Conservation (phyloP, 1,140 invertebrate genomes). For the Drosophila tristis region DNA sequence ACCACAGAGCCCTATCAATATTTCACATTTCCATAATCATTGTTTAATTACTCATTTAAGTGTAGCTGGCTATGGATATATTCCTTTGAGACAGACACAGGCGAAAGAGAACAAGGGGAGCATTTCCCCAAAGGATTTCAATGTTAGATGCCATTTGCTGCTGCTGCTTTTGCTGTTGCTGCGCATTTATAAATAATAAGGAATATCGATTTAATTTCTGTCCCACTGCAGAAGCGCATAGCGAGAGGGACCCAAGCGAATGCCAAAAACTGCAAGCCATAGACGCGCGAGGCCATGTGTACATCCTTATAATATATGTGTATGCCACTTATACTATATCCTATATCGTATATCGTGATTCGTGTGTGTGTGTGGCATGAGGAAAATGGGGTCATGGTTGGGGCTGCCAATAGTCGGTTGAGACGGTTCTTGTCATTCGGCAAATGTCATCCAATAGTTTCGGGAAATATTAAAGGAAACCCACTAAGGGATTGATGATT, state of each 20-base stretch:
- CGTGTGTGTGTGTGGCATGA: not conserved
- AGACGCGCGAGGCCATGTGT: not conserved
- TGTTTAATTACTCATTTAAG: slow-evolving; percentile 36
- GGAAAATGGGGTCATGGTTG: slow-evolving; percentile 56
- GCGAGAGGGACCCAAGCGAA: not conserved
- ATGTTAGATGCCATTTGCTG: not conserved
- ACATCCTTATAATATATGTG: slow-evolving; percentile 10
- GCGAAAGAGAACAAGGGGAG: slow-evolving; percentile 9
- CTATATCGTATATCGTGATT: too few relatives aligned
- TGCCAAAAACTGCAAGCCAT: slow-evolving; percentile 45
- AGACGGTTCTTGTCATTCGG: slow-evolving; percentile 4
- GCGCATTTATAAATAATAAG: slow-evolving; percentile 79
- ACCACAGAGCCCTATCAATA: slow-evolving; percentile 5
- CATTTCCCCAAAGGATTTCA: slow-evolving; percentile 39
- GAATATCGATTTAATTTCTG: slow-evolving; percentile 76
- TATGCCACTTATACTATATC: not conserved
- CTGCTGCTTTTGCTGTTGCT: slow-evolving; percentile 24
- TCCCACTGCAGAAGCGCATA: slow-evolving; percentile 25
- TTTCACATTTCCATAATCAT: slow-evolving; percentile 56
- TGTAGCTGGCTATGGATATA: slow-evolving; percentile 1
- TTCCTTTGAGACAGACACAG: slow-evolving; percentile 16
- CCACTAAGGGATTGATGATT: not conserved
- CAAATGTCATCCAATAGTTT: slow-evolving; percentile 16
- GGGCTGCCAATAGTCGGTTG: slow-evolving; percentile 42
- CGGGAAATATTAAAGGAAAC: not conserved